phyloP scores from a whole-genome alignment of 1,140 invertebrate genomes.

The Euglossa dilemma region DNA sequence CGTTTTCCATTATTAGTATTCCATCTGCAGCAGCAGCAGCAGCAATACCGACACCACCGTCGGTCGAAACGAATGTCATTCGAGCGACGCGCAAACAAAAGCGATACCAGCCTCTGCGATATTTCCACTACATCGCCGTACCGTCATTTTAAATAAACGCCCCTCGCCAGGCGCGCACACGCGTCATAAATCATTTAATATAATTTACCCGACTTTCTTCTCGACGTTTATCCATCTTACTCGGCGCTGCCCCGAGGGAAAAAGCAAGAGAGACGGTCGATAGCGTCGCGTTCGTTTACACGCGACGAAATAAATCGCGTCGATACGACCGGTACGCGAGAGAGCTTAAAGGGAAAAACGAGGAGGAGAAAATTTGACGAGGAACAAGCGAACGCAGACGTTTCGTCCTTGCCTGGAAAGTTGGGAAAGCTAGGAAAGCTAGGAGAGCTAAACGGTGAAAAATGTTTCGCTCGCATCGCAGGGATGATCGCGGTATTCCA shows the following conservation, averaged over 20 bases:
- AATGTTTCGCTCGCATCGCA: not conserved
- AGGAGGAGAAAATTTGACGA: not conserved
- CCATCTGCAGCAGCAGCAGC: not conserved
- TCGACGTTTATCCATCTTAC: not conserved
- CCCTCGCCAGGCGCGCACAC: not conserved
- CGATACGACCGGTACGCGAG: not conserved
- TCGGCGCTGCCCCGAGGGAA: not conserved
- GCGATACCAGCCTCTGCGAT: not conserved
- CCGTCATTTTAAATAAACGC: not conserved
- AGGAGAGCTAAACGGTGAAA: not conserved
- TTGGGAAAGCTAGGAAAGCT: too few species aligned
- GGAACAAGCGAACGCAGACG: not conserved
- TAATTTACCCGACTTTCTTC: not conserved
- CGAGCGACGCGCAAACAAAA: not conserved
- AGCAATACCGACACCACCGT: too few species aligned
- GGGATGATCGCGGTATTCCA: not conserved
- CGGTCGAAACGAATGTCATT: not conserved
- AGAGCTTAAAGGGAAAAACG: not conserved
- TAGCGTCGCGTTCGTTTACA: not conserved
- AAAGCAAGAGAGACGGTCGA: not conserved
- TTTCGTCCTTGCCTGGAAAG: not conserved
- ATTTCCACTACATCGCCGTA: not conserved
- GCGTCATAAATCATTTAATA: not conserved
- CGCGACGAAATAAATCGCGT: not conserved
- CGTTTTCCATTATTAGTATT: conserved; percentile 34